phyloP scores from a whole-genome alignment of 2,888 invertebrate species.

The Rhagophthalmus giganteus region DNA sequence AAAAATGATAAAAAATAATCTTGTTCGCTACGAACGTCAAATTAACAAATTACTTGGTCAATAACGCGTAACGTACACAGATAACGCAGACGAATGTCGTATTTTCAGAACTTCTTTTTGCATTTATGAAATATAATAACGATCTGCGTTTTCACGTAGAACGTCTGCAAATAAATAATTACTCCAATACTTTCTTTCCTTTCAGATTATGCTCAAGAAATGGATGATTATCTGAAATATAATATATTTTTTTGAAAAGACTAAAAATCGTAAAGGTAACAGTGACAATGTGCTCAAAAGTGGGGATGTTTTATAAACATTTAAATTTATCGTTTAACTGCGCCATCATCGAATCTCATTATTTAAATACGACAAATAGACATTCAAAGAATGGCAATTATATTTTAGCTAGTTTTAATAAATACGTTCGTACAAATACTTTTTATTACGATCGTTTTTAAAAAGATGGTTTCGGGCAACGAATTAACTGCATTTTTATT shows the following conservation, averaged over 20 bases:
- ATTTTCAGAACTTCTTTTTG: no score
- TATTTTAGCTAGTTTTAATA: slow-evolving; percentile 11
- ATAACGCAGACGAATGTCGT: no score
- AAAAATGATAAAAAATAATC: no score
- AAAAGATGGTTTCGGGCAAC: slow-evolving; percentile 36
- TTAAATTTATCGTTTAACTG: slow-evolving; percentile 8
- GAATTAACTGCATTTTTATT: slow-evolving; percentile 34
- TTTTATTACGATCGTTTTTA: slow-evolving; percentile 16
- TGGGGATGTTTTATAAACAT: slow-evolving; percentile 2
- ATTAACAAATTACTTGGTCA: no score
- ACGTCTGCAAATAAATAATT: no score
- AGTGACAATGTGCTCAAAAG: slow-evolving; percentile 23
- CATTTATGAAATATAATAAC: no score
- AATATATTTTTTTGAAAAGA: slow-evolving; percentile 20
- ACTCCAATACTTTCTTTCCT: slow-evolving; percentile 24
- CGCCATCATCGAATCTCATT: slow-evolving; percentile 3
- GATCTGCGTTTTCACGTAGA: no score
- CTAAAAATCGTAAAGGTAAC: slow-evolving; percentile 3
- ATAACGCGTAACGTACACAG: no score
- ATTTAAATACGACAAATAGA: slow-evolving; percentile 1
- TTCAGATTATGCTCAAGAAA: slow-evolving; percentile 34
- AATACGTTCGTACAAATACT: slow-evolving; percentile 9
- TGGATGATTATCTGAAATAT: slow-evolving; percentile 11
- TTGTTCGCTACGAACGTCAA: no score
- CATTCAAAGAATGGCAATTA: slow-evolving; percentile 14